phyloP scores from a whole-genome alignment of 2,113 vertebrate species.

The Cranoglanis bouderius region DNA sequence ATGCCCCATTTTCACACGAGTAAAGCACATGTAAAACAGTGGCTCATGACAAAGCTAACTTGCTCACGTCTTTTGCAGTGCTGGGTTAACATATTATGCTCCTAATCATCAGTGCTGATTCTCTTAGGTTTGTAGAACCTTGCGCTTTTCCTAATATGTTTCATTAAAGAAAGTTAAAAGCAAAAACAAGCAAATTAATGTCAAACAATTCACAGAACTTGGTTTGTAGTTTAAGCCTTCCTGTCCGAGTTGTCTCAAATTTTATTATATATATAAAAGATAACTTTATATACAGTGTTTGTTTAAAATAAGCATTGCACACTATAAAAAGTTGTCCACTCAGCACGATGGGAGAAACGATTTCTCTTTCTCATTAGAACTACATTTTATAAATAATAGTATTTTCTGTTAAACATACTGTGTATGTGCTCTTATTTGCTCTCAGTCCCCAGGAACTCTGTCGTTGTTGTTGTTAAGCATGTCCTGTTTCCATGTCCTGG shows the following conservation, averaged over 20 bases:
- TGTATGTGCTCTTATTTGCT: background rate
- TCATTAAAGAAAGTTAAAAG: background rate
- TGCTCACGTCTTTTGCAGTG: background rate
- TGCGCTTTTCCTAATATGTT: background rate
- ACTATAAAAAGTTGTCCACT: background rate
- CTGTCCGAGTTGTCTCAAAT: background rate
- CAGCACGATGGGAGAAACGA: background rate
- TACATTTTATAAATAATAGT: background rate
- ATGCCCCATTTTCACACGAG: background rate
- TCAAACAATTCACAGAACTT: background rate
- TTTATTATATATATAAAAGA: too few relatives aligned
- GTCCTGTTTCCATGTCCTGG: background rate
- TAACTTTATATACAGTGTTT: too few relatives aligned
- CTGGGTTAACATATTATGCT: background rate
- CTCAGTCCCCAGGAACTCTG: background rate
- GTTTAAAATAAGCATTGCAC: background rate
- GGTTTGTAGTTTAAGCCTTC: background rate
- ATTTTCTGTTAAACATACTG: background rate
- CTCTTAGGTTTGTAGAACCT: background rate
- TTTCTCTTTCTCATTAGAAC: background rate
- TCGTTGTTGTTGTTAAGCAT: background rate
- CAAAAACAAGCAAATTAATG: background rate
- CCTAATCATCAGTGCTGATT: background rate
- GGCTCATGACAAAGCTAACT: conserved; percentile 2
- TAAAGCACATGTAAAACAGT: conserved; percentile 10